Base-by-base conservation (phyloP, 2,888 invertebrate species). In the Leucania comma region DNA sequence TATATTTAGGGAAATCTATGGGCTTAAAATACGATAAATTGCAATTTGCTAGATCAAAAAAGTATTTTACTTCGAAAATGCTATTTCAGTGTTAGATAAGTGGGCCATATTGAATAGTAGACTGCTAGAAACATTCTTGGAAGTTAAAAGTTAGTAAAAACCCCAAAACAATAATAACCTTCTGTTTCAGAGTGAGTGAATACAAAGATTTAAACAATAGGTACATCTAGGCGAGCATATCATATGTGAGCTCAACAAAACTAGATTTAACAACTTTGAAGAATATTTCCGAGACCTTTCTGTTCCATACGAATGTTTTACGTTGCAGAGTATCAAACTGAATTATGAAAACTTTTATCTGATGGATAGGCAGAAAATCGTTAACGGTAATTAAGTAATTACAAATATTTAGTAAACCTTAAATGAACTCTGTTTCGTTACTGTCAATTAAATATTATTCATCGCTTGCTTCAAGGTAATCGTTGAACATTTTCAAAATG, bases 361-460 rank as follows among this genome's bases (percentile, higher is more conserved):
- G 3, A 65, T 48, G 2, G 9, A n/a, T 1, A 26, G 42, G 2
- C 42, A 12, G 42, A 50, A 35, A 35, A 50, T 38, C 12, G 5
- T 32, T 24, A 56, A 56, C 42, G 32, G 48, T 74, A 50, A 75
- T 65, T 57, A 66, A 58, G 42, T 50, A 2, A 42, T 64, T 57
- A 48, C 74, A 50, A 50, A 57, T 22, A 42, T 57, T 57, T 26
- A 35, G 26, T 35, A 14, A 73, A 46, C 29, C 32, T 17, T n/a
- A 38, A 72, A 42, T 50, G 4, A 72, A 64, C 32, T 17, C 32
- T 48, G 22, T 68, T 74, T 69, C 35, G n/a, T 58, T 65, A 72
- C 32, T 53, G 60, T 53, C 32, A 65, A 78, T 72, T 48, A 65
- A 75, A 48, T 51, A 58, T 78, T 65, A 75, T 53, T n/a, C 22